phyloP scores from a whole-genome alignment of 1,140 invertebrate species.

The Goniozus legneri region DNA sequence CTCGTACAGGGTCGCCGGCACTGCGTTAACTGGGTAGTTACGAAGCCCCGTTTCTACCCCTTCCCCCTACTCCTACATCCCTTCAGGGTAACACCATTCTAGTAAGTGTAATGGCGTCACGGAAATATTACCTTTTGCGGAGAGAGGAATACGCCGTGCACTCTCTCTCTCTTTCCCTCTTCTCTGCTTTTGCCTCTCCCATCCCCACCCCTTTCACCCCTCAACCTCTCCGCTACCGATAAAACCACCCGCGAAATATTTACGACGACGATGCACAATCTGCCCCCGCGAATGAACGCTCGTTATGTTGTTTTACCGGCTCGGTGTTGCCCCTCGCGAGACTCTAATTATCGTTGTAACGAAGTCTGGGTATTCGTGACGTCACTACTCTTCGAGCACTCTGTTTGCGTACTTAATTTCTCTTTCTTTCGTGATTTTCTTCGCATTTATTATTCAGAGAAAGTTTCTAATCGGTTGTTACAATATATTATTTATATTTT shows the following conservation, averaged over 20 bases:
- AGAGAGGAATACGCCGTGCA: conserved; percentile 17
- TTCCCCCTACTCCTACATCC: conserved; percentile 26
- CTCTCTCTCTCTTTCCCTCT: neutral
- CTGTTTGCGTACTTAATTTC: too few relatives aligned
- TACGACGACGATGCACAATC: conserved; percentile 40
- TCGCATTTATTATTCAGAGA: too few relatives aligned
- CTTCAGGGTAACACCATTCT: conserved; percentile 13
- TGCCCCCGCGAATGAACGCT: conserved; percentile 26
- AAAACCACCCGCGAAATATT: conserved; percentile 38
- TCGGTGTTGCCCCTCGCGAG: too few relatives aligned
- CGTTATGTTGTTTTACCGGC: conserved; percentile 22
- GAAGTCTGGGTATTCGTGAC: too few relatives aligned
- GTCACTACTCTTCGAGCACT: too few relatives aligned
- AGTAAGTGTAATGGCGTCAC: conserved; percentile 44
- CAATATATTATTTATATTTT: too few relatives aligned
- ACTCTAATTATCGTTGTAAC: too few relatives aligned
- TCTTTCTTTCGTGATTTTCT: too few relatives aligned
- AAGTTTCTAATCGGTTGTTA: too few relatives aligned
- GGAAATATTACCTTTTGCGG: conserved; percentile 43
- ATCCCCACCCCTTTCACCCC: neutral
- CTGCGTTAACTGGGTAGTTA: conserved; percentile 40
- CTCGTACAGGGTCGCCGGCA: conserved; percentile 12
- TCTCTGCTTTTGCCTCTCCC: neutral
- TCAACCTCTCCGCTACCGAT: conserved; percentile 24
- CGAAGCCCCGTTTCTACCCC: conserved; percentile 20